These are phyloP conservation scores for Drosophila prosaltans DNA, from an alignment of 1,140 invertebrate genomes.

Conservation along the genomic window DNA sequence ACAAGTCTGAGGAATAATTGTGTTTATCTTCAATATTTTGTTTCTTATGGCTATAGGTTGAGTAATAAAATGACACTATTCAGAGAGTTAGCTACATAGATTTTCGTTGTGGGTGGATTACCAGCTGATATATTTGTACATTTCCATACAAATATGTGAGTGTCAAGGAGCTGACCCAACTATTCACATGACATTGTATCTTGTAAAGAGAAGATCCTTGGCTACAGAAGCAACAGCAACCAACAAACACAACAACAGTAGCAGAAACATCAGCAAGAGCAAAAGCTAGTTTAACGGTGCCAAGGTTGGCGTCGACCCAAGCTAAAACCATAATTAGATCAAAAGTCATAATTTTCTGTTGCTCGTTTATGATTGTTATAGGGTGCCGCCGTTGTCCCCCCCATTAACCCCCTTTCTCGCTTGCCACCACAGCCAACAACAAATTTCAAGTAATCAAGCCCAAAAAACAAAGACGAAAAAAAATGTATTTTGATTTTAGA, in stretches of 20 bases:
- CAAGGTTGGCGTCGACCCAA: constrained; percentile 68
- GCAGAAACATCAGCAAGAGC: constrained; percentile 10
- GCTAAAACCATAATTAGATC: constrained; percentile 72
- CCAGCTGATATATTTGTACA: no score
- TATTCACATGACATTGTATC: constrained; percentile 7
- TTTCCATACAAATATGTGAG: no score
- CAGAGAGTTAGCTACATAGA: no score
- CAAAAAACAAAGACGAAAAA: constrained; percentile 41
- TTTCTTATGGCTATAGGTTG: constrained; percentile 21
- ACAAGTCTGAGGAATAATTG: constrained; percentile 55
- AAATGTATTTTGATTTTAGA: constrained; percentile 68
- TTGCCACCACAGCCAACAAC: constrained; percentile 40
- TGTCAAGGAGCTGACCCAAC: not conserved
- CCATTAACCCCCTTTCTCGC: constrained; percentile 23
- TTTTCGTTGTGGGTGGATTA: no score
- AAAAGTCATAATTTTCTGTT: constrained; percentile 76
- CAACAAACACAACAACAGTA: not conserved
- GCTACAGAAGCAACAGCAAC: not conserved
- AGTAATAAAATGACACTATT: constrained; percentile 19
- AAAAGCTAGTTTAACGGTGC: constrained; percentile 54
- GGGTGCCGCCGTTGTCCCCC: constrained; percentile 1
- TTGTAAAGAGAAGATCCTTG: constrained; percentile 5
- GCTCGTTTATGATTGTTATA: constrained; percentile 49
- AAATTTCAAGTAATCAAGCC: constrained; percentile 19
- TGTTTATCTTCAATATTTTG: constrained; percentile 65